Evolutionary conservation across 2,797 vertebrate genomes (phyloP).

Genomic region (Acrocephalus scirpaceus): DNA sequence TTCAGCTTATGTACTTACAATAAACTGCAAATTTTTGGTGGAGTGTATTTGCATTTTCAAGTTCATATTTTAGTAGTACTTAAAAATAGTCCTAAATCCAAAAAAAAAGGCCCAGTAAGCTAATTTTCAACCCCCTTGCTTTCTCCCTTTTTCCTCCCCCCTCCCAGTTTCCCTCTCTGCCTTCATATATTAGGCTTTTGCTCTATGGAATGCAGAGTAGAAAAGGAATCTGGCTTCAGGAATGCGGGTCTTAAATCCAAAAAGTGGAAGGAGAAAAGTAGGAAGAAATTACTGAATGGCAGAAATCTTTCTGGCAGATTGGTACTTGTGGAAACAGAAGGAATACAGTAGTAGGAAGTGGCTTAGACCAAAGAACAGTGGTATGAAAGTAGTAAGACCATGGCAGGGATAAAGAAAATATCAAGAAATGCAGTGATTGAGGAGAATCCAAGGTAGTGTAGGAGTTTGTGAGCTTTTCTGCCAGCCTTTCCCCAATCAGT

Average conservation of each 20-base stretch:
- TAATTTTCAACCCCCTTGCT: neutral
- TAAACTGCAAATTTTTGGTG: neutral
- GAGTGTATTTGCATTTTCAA: neutral
- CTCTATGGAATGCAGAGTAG: neutral
- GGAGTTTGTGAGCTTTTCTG: neutral
- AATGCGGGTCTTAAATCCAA: neutral
- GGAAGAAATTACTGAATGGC: neutral
- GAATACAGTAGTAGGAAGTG: neutral
- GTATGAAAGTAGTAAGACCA: neutral
- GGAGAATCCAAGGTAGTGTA: neutral
- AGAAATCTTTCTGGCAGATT: neutral
- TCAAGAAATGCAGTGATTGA: neutral
- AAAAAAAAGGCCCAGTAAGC: neutral
- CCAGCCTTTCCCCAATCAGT: neutral
- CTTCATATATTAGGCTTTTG: neutral
- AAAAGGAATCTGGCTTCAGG: neutral
- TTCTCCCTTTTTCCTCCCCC: neutral
- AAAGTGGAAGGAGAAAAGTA: neutral
- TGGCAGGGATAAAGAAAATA: neutral
- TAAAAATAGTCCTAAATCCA: neutral
- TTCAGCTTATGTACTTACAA: neutral
- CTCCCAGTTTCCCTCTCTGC: neutral
- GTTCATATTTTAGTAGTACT: neutral
- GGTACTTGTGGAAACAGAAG: neutral
- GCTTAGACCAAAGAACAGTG: neutral